Percentiles rank a stretch among this genome's conserved stretches.
These are phyloP conservation scores for Gallinago paraguaiae DNA, from an alignment of 2,113 vertebrate species.

Conservation along the genomic window DNA sequence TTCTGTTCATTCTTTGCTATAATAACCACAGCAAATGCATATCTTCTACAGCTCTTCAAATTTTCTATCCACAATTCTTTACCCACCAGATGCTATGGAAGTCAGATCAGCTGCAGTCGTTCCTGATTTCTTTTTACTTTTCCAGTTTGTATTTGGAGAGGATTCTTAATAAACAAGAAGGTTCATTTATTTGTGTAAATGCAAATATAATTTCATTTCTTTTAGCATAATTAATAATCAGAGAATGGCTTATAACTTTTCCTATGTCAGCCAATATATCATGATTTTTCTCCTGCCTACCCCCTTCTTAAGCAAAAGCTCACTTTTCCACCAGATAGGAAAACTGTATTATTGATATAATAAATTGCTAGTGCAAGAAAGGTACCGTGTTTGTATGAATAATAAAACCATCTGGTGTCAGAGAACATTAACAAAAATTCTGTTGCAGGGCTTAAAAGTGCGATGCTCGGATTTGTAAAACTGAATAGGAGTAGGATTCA, in stretches of 20 bases:
- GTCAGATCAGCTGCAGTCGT: not conserved
- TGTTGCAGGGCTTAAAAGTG: not conserved
- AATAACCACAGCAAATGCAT: not conserved
- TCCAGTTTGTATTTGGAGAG: not conserved
- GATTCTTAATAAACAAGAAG: not conserved
- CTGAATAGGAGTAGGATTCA: not conserved
- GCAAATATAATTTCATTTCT: not conserved
- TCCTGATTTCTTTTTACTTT: not conserved
- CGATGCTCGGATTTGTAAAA: not conserved
- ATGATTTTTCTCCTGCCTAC: not conserved
- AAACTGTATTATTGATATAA: not conserved
- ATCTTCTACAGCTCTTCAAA: not conserved
- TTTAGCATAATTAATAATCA: not conserved
- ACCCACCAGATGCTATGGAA: not conserved
- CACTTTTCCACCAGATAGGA: not conserved
- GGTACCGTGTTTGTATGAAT: not conserved
- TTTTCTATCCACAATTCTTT: not conserved
- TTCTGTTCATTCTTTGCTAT: not conserved
- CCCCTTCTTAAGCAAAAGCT: not conserved
- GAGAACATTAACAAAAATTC: not conserved
- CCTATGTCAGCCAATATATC: not conserved
- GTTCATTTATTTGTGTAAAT: not conserved
- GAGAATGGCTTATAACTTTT: not conserved
- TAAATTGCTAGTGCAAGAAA: not conserved
- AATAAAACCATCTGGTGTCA: not conserved